phyloP scores from a whole-genome alignment of 2,113 vertebrate genomes.

The Oncorhynchus masou region DNA sequence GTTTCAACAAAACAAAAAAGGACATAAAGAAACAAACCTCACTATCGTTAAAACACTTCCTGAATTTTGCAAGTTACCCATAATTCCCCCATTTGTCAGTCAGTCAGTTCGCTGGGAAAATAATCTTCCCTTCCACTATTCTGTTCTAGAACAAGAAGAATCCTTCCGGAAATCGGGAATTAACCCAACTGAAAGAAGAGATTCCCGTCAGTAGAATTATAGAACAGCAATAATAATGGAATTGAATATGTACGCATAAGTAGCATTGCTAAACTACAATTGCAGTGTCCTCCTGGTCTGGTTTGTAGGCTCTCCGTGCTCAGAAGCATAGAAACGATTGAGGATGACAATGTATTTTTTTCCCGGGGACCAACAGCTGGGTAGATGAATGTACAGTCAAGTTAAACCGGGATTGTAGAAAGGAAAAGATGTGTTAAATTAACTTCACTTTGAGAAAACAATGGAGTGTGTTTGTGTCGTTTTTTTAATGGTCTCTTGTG shows the following conservation, averaged over 20 bases:
- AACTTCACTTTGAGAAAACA: conserved; percentile 73
- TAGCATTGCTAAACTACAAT: conserved; percentile 72
- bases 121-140: not conserved
- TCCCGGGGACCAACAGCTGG: conserved; percentile 69
- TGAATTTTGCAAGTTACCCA: conserved; percentile 21
- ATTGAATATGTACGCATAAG: conserved; percentile 52
- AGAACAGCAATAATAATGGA: conserved; percentile 63
- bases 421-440: conserved; percentile 68
- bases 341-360: conserved; percentile 65
- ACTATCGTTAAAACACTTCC: conserved; percentile 31
- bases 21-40: conserved; percentile 20
- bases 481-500: not conserved
- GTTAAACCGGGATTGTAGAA: conserved; percentile 53
- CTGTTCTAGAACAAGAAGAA: conserved; percentile 8
- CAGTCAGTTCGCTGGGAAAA: conserved; percentile 23
- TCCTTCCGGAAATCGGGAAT: not conserved
- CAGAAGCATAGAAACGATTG: conserved; percentile 59
- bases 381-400: conserved; percentile 64
- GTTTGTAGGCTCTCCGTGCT: conserved; percentile 49
- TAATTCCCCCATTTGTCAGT: conserved; percentile 39
- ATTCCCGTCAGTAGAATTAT: conserved; percentile 27
- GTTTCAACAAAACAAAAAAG: not conserved
- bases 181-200: not conserved
- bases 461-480: conserved; percentile 7
- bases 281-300: conserved; percentile 70